phyloP scores from a whole-genome alignment of 2,888 invertebrate genomes.

The Synanthedon tipuliformis region DNA sequence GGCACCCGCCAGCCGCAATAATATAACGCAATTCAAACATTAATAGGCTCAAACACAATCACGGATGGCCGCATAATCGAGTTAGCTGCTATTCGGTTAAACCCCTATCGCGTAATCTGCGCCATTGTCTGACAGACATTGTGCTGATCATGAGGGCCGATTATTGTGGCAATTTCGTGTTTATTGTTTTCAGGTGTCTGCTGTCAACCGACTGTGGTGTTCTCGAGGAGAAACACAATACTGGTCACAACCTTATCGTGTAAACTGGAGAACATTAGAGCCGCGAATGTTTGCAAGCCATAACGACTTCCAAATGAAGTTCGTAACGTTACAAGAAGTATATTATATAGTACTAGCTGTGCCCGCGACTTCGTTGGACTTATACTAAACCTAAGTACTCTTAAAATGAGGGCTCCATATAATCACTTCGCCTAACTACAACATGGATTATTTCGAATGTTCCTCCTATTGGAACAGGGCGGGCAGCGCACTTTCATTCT shows the following conservation, averaged over 20 bases:
- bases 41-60: slow-evolving; percentile 68
- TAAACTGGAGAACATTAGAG: no score
- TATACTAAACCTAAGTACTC: no score
- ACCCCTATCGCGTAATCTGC: slow-evolving; percentile 65
- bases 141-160: slow-evolving; percentile 62
- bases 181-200: slow-evolving; percentile 66
- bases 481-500: no score
- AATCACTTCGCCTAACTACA: no score
- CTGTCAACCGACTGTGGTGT: slow-evolving; percentile 21
- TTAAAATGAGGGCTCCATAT: no score
- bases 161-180: slow-evolving; percentile 65
- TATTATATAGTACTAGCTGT: no score
- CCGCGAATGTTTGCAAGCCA: no score
- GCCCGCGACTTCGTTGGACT: no score
- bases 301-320: no score
- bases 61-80: slow-evolving; percentile 68
- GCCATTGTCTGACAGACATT: slow-evolving; percentile 61
- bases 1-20: slow-evolving; percentile 51
- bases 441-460: no score
- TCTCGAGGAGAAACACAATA: slow-evolving; percentile 41
- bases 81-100: slow-evolving; percentile 67
- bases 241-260: slow-evolving; percentile 27
- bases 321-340: no score
- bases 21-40: slow-evolving; percentile 69
- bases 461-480: no score